These are phyloP conservation scores for Ornithoptera priamus DNA, from an alignment of 2,888 invertebrate genomes.

Conservation along the genomic window DNA sequence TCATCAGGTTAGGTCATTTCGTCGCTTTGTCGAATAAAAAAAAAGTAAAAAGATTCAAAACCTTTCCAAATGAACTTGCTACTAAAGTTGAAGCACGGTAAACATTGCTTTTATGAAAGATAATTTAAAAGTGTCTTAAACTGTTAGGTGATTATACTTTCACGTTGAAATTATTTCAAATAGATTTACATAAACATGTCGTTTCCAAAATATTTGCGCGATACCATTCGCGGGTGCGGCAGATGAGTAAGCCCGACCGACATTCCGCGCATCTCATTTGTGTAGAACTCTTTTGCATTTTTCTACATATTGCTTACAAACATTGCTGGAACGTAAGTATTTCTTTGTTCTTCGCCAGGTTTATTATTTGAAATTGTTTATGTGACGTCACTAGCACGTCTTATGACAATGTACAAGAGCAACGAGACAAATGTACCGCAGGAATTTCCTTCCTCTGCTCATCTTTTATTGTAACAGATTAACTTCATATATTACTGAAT, in stretches of 20 bases:
- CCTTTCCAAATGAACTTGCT: not conserved
- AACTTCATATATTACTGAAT: not conserved
- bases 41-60: not conserved
- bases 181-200: slow-evolving; percentile 27
- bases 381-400: slow-evolving; percentile 42
- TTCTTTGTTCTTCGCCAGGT: slow-evolving; percentile 39
- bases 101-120: not conserved
- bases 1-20: no score
- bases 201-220: slow-evolving; percentile 34
- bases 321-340: slow-evolving; percentile 54
- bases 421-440: slow-evolving; percentile 5
- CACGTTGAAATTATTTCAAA: slow-evolving; percentile 18
- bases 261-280: slow-evolving; percentile 48
- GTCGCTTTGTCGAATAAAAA: no score
- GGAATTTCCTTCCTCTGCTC: slow-evolving; percentile 13
- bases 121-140: no score
- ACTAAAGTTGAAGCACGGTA: not conserved
- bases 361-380: slow-evolving; percentile 50
- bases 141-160: slow-evolving; percentile 3
- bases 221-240: slow-evolving; percentile 30
- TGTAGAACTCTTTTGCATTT: slow-evolving; percentile 57
- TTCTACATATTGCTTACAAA: slow-evolving; percentile 65
- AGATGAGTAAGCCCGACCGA: slow-evolving; percentile 41
- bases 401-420: slow-evolving; percentile 37
- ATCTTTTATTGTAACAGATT: slow-evolving; percentile 8